Evolutionary conservation across 2,113 vertebrate genomes (phyloP).

Genomic region (Amazona vittata): DNA sequence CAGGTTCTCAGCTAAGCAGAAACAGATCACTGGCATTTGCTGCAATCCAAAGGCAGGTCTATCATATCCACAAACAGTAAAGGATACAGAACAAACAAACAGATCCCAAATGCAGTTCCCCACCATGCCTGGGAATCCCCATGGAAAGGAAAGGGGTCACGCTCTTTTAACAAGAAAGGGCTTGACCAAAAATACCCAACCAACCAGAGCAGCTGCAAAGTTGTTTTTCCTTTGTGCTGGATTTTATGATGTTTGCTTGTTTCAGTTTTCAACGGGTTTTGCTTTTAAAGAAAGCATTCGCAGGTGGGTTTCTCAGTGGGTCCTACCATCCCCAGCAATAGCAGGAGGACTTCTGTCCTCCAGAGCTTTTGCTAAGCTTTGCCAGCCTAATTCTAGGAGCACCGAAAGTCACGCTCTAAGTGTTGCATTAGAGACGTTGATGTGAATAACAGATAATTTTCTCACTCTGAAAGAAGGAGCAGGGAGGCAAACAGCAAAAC

Average conservation of each 20-base stretch:
- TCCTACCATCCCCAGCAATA: not conserved
- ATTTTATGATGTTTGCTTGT: not conserved
- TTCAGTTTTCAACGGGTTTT: not conserved
- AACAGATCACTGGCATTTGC: conserved; percentile 18
- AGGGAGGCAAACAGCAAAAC: not conserved
- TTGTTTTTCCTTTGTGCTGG: not conserved
- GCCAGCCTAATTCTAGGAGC: not conserved
- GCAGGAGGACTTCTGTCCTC: not conserved
- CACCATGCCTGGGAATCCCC: conserved; percentile 40
- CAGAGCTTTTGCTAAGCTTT: not conserved
- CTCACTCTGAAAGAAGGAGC: not conserved
- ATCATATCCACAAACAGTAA: not conserved
- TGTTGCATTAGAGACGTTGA: not conserved
- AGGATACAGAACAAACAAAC: conserved; percentile 25
- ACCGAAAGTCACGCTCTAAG: not conserved
- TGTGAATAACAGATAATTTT: conserved; percentile 8
- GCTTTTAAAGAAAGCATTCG: not conserved
- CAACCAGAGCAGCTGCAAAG: not conserved
- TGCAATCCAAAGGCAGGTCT: not conserved
- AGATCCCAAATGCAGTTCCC: not conserved
- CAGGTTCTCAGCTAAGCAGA: conserved; percentile 44
- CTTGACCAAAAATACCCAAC: conserved; percentile 46
- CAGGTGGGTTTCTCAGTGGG: not conserved
- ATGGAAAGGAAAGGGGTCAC: not conserved
- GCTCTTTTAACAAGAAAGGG: not conserved